Evolutionary conservation across 2,888 invertebrate genomes (phyloP).

Genomic region (Adelognathus sp.): DNA sequence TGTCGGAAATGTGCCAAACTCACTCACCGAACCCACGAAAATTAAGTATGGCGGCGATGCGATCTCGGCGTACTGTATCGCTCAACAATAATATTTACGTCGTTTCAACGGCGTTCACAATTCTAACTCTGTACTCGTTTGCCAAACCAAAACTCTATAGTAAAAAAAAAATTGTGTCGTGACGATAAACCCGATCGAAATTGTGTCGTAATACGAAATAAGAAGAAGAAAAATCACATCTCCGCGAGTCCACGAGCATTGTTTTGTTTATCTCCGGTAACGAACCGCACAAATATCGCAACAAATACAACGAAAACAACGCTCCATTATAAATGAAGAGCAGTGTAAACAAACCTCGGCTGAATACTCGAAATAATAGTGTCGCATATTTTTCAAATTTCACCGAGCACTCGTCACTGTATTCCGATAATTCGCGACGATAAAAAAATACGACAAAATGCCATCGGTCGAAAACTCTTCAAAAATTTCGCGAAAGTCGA

Average conservation of each 20-base stretch:
- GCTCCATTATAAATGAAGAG: background rate
- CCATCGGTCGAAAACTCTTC: background rate
- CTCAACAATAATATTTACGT: conserved; percentile 9
- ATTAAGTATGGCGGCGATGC: conserved; percentile 9
- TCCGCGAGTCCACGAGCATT: background rate
- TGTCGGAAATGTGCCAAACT: background rate
- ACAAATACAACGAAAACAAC: background rate
- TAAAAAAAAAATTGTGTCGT: background rate
- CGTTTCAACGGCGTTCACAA: background rate
- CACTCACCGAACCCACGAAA: background rate
- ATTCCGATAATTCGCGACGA: background rate
- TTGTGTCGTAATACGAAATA: too few species aligned
- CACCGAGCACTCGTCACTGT: background rate
- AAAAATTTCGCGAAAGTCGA: background rate
- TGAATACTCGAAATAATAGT: background rate
- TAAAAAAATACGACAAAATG: background rate
- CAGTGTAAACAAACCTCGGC: background rate
- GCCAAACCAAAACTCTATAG: background rate
- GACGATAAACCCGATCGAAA: background rate
- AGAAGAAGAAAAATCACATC: background rate
- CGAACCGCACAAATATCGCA: background rate
- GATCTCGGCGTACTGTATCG: background rate
- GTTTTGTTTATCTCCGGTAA: background rate
- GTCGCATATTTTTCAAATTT: background rate
- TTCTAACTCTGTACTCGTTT: background rate